A percentile compares a stretch with the other conserved stretches of the same genome.
Conservation (phyloP, 2,888 invertebrate species). For the Ceraclea dissimilis region DNA sequence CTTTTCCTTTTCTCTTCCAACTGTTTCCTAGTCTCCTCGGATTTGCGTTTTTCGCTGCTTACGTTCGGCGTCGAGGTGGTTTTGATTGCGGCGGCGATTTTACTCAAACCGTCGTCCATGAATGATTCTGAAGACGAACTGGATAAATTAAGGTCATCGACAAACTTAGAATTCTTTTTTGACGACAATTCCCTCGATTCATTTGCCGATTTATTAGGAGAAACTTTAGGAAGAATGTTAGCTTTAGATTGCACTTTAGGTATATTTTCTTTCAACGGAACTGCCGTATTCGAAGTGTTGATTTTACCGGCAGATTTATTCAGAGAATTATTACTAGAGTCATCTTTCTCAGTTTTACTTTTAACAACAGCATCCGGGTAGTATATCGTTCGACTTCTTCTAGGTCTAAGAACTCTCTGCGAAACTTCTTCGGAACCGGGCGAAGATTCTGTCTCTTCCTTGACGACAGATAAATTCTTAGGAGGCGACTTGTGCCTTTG, state of each 20-base stretch:
- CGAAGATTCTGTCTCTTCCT: slow-evolving; percentile 3
- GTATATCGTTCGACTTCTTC: slow-evolving; percentile 3
- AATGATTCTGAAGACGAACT: neutral
- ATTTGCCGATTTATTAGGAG: neutral
- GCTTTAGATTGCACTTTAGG: neutral
- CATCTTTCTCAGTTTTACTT: neutral
- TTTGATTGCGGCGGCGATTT: neutral
- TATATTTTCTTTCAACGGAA: neutral
- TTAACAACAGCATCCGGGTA: neutral
- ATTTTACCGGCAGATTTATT: slow-evolving; percentile 3
- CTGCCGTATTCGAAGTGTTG: neutral
- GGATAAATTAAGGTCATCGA: neutral
- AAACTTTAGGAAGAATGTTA: neutral
- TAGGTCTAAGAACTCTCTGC: slow-evolving; percentile 17
- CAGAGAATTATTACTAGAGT: neutral
- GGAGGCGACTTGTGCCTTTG: slow-evolving; percentile 1
- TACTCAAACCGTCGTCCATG: neutral
- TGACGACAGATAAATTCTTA: neutral
- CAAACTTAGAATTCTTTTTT: neutral
- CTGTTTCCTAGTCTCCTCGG: neutral
- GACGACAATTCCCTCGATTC: neutral
- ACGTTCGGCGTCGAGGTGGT: slow-evolving; percentile 7
- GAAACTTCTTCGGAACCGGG: neutral
- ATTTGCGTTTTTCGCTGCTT: neutral
- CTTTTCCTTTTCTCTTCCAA: slow-evolving; percentile 32